Base-by-base conservation (phyloP, 2,113 vertebrate genomes). In the Formicarius rufipectus region DNA sequence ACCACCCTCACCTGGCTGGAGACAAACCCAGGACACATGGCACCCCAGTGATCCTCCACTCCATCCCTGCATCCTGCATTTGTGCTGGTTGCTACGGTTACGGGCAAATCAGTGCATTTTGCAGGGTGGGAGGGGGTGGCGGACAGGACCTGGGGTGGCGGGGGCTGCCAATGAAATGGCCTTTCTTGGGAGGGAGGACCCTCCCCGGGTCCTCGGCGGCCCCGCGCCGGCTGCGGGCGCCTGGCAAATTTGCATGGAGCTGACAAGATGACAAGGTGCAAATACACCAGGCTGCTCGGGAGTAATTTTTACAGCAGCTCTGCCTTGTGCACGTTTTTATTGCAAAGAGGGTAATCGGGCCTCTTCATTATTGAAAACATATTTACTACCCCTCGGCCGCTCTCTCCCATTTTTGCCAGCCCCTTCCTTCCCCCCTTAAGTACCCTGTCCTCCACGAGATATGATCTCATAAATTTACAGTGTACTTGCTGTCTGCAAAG, bases 331-430 rank as follows among this genome's bases (percentile, higher is more conserved):
- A 93, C 79, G 66, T 94, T 97, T 96, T 97, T 96, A 97, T 96
- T 93, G 96, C 96, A 96, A 93, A 93, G 93, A 96, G 94, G 96
- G 92, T 97, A 97, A 96, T 97, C 82, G 92, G 92, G 91, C 89
- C 96, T 97, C 95, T 97, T 97, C 94, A 97, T 97, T 97, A 97
- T 84, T 87, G 96, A 97, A 96, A 97, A 93, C 92, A 89, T 97
- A 97, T 97, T 97, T 96, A 96, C 95, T 97, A 92, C 96, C 93
- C 91, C 89, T 96, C 3, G 73, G 93, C 95, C 87, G 27, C 95
- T 92, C 92, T 90, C 94, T 97, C 91, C 90, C 93, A 94, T 96
- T 95, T 96, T 97, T 96, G 75, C 94, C 93, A 95, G 91, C 94
- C 87, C 92, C 91, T 95, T 92, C 90, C 84, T 95, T 87, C 87